Evolutionary conservation across 2,797 vertebrate genomes (phyloP), one percentile per base, ranked within the genome.

Genomic region (Percopsis omiscomaycus): DNA sequence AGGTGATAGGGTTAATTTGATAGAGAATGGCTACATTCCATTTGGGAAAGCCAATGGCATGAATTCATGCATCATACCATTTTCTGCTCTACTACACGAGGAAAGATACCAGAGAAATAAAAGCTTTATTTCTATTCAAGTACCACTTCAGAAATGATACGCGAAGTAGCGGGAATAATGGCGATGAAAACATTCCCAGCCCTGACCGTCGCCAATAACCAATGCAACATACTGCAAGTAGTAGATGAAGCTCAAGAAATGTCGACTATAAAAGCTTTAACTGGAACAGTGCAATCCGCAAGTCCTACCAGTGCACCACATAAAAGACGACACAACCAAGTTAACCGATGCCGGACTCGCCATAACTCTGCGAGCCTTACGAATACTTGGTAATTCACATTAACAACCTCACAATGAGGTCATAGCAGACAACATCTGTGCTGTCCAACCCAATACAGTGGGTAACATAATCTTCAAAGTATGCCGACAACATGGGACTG

Each of bases 221-320:
- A 55, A 66, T 53, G 48, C 46, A 15, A 44, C 14, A 53, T 37
- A 16, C 49, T 30, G 54, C 2, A 42, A 32, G 9, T 28, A 11
- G 29, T 15, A 16, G 13, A 56, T 29, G 13, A 59, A 16, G 49
- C 14, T 49, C n/a, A 51, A 53, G 58, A 58, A 12, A 3, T 3
- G 28, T 37, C 6, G 30, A 53, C 55, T 55, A 22, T 16, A 54
- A 69, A 72, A 22, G 64, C 48, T 44, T 27, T 37, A 46, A 61
- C 53, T 59, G 64, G 4, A 27, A 57, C 55, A 64, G 66, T 68
- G 59, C 64, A 60, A 70, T 55, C 59, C 14, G 61, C 1, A 60
- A 57, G 53, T 71, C 64, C 46, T 1, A 28, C 45, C 61, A 60
- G 64, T 53, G 45, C 50, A 50, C 14, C 37, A 29, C 1, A 50